Evolutionary conservation across 2,888 invertebrate species (phyloP).

Genomic region (Himalopsyche tibetana): DNA sequence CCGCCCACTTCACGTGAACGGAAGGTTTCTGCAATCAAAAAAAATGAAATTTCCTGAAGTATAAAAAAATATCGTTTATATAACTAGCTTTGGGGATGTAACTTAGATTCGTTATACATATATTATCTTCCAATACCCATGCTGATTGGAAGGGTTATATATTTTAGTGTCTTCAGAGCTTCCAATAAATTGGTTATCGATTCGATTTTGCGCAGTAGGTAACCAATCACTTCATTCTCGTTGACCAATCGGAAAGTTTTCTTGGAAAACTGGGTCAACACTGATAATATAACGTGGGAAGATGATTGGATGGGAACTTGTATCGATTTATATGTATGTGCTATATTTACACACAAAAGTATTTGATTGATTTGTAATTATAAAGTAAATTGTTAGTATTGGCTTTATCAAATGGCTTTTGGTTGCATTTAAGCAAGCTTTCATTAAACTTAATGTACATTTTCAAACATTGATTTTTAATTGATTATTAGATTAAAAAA

Average conservation of each 20-base stretch:
- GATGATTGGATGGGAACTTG: not conserved
- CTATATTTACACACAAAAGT: not conserved
- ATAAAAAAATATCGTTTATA: too few species aligned
- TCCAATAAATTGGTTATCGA: slow-evolving; percentile 47
- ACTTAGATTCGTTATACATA: not conserved
- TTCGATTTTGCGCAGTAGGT: slow-evolving; percentile 39
- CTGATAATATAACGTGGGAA: not conserved
- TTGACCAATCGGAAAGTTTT: slow-evolving; percentile 15
- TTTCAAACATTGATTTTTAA: too few species aligned
- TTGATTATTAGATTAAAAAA: too few species aligned
- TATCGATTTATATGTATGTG: not conserved
- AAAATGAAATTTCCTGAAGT: too few species aligned
- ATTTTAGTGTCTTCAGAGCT: not conserved
- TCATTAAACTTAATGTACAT: too few species aligned
- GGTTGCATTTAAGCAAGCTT: not conserved
- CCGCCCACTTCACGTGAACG: too few species aligned
- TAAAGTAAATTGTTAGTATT: not conserved
- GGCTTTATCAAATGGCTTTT: not conserved
- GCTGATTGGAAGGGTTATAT: slow-evolving; percentile 29
- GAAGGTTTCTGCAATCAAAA: too few species aligned
- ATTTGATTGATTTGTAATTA: not conserved
- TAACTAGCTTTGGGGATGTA: not conserved
- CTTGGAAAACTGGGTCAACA: slow-evolving; percentile 21
- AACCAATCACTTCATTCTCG: slow-evolving; percentile 34
- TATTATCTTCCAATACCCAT: not conserved